Evolutionary conservation across 2,797 vertebrate species (phyloP).

Genomic region (Lateolabrax maculatus): DNA sequence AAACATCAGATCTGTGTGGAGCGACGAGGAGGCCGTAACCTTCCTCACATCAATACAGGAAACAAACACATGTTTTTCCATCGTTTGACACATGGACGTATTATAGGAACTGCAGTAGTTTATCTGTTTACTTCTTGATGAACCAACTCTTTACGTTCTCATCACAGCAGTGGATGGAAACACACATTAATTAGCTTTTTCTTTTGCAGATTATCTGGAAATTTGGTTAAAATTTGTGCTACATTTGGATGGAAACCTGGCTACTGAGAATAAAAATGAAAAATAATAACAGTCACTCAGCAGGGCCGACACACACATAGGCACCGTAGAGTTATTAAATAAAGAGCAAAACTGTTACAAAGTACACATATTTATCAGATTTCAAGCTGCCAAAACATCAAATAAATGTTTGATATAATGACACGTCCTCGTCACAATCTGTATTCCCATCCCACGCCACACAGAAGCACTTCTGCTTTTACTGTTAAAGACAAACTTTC

Average conservation of each 20-base stretch:
- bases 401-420: neutral
- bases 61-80: neutral
- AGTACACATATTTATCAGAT: constrained; percentile 14
- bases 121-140: too few species aligned
- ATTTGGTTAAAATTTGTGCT: neutral
- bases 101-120: neutral
- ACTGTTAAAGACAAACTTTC: neutral
- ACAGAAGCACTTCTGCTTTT: neutral
- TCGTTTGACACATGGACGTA: neutral
- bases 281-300: neutral
- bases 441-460: neutral
- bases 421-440: neutral
- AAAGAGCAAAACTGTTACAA: constrained; percentile 23
- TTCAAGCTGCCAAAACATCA: constrained; percentile 20
- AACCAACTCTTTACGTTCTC: neutral
- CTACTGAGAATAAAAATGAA: neutral
- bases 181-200: neutral
- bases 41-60: neutral
- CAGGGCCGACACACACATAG: constrained; percentile 7
- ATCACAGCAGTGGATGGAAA: neutral
- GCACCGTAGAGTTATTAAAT: constrained; percentile 51
- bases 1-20: neutral
- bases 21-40: neutral
- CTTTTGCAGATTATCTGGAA: neutral
- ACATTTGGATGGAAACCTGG: neutral